Evolutionary conservation across 2,113 vertebrate species (phyloP).

Genomic region (Numida meleagris): DNA sequence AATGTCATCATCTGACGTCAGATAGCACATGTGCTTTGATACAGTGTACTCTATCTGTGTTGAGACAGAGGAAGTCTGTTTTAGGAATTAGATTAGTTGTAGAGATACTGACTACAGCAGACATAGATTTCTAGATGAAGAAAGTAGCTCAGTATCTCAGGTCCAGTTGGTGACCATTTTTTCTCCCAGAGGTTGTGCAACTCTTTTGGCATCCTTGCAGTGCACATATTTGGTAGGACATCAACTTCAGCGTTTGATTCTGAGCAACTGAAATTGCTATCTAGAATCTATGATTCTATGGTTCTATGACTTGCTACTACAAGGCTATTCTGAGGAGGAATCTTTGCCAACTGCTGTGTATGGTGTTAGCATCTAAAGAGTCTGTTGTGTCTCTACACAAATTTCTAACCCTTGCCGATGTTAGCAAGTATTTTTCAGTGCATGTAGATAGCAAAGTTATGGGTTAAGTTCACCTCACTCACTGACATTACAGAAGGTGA

Average conservation of each 20-base stretch:
- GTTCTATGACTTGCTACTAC: not conserved
- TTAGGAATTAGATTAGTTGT: not conserved
- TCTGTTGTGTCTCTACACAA: not conserved
- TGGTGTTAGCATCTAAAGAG: not conserved
- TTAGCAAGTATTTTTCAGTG: not conserved
- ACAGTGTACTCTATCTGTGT: not conserved
- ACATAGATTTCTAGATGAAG: not conserved
- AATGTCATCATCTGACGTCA: not conserved
- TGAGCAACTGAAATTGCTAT: not conserved
- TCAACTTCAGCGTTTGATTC: not conserved
- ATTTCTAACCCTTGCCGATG: not conserved
- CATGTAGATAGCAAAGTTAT: not conserved
- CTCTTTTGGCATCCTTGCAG: not conserved
- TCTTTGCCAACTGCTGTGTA: not conserved
- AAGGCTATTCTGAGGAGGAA: not conserved
- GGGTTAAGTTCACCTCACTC: not conserved
- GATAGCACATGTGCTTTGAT: not conserved
- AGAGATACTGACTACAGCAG: not conserved
- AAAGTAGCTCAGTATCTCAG: not conserved
- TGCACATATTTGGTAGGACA: not conserved
- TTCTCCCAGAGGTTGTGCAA: not conserved
- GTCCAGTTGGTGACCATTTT: not conserved
- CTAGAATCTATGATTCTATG: too few relatives aligned
- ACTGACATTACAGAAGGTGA: not conserved
- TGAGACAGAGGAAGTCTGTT: not conserved